Evolutionary conservation across 2,888 invertebrate genomes (phyloP).

Genomic region (Glyphotaelius pellucidus): DNA sequence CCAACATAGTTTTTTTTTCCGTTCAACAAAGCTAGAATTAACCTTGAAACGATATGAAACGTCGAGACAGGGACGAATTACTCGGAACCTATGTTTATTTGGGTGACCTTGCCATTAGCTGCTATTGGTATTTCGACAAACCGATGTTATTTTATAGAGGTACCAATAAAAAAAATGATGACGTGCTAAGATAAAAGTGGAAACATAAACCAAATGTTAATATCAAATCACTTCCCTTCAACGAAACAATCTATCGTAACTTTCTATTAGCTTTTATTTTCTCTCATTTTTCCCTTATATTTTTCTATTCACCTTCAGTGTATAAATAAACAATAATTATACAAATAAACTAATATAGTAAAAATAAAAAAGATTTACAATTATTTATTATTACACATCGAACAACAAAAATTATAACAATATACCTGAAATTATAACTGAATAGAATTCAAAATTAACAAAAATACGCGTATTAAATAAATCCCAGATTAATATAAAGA

Average conservation of each 20-base stretch:
- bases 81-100: neutral
- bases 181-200: neutral
- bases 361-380: too few relatives aligned
- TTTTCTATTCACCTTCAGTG: too few relatives aligned
- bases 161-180: neutral
- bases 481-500: too few relatives aligned
- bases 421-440: too few relatives aligned
- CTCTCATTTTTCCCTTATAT: too few relatives aligned
- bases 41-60: neutral
- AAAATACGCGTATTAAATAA: too few relatives aligned
- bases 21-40: neutral
- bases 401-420: too few relatives aligned
- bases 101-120: neutral
- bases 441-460: too few relatives aligned
- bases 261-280: neutral
- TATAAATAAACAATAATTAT: too few relatives aligned
- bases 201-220: neutral
- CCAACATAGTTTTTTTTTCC: neutral
- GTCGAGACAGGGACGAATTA: neutral
- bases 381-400: too few relatives aligned
- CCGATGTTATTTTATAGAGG: neutral
- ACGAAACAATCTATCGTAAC: neutral
- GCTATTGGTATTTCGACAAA: neutral
- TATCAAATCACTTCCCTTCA: neutral
- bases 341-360: too few relatives aligned